Conservation (phyloP, 2,113 vertebrate species). For the Aspidoscelis tigris region DNA sequence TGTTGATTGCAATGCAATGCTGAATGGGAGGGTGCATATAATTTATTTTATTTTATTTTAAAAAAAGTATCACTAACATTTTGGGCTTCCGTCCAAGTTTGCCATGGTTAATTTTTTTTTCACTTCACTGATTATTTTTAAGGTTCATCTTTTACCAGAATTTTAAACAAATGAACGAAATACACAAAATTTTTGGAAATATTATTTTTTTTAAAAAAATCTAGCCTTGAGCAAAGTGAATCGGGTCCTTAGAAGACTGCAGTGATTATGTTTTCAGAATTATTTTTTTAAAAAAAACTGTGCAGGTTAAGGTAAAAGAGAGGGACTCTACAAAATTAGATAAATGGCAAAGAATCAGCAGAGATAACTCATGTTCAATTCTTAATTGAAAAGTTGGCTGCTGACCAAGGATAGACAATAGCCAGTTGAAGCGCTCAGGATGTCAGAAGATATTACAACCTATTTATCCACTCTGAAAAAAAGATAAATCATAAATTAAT, state of each 20-base stretch:
- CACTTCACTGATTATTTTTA: too few species aligned
- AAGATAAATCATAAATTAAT: conserved; percentile 67
- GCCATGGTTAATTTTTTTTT: background rate
- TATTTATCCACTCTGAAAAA: conserved; percentile 23
- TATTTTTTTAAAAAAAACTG: too few species aligned
- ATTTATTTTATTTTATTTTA: background rate
- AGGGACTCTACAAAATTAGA: conserved; percentile 45
- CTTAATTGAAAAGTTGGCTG: conserved; percentile 78
- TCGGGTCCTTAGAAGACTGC: conserved; percentile 31
- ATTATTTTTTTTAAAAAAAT: background rate
- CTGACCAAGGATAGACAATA: conserved; percentile 65
- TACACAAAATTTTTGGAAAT: too few species aligned
- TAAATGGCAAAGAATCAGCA: conserved; percentile 52
- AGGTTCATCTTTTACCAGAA: too few species aligned
- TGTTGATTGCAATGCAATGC: background rate
- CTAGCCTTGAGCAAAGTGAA: conserved; percentile 31
- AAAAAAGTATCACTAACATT: background rate
- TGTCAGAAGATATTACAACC: conserved; percentile 43
- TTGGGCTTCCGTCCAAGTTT: background rate
- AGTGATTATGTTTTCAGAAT: conserved; percentile 28
- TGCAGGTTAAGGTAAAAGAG: conserved; percentile 5
- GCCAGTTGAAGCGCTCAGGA: conserved; percentile 62
- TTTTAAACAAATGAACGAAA: background rate
- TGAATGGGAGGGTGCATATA: background rate
- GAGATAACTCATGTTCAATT: conserved; percentile 65